A percentile compares a stretch with the other conserved stretches of the same genome.
These are phyloP conservation scores for Vimba vimba DNA, from an alignment of 2,113 vertebrate genomes.

Conservation along the genomic window DNA sequence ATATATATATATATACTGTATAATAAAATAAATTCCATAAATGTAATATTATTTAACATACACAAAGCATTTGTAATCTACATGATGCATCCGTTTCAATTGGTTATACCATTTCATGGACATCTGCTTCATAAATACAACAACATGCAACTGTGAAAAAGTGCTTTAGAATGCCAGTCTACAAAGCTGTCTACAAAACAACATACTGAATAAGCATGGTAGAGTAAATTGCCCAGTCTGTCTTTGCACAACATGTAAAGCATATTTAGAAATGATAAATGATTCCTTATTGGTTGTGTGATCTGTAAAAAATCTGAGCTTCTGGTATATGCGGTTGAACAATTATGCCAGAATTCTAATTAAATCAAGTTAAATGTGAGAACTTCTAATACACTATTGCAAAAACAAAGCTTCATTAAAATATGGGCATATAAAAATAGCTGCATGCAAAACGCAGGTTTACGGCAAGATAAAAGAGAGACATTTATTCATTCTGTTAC, in stretches of 20 bases:
- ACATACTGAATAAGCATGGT: slow-evolving; percentile 26
- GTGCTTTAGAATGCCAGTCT: neutral
- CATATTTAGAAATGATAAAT: slow-evolving; percentile 26
- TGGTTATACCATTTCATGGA: neutral
- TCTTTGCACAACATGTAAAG: slow-evolving; percentile 18
- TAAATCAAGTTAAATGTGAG: neutral
- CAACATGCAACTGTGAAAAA: slow-evolving; percentile 2
- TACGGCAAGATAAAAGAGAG: neutral
- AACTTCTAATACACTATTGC: neutral
- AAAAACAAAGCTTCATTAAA: neutral
- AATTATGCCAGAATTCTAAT: neutral
- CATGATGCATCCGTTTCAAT: neutral
- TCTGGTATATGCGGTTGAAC: neutral
- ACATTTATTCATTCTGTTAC: neutral
- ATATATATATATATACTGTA: too few species aligned
- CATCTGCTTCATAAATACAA: neutral
- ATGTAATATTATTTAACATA: too few species aligned
- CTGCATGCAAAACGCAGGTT: neutral
- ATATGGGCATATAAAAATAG: neutral
- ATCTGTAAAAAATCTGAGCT: slow-evolving; percentile 8
- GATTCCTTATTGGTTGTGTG: neutral
- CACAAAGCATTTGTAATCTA: too few species aligned
- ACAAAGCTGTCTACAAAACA: neutral
- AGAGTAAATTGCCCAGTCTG: slow-evolving; percentile 19
- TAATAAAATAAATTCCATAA: too few species aligned